Conservation (phyloP, 1,140 invertebrate genomes). For the Parapsyche elsis region DNA sequence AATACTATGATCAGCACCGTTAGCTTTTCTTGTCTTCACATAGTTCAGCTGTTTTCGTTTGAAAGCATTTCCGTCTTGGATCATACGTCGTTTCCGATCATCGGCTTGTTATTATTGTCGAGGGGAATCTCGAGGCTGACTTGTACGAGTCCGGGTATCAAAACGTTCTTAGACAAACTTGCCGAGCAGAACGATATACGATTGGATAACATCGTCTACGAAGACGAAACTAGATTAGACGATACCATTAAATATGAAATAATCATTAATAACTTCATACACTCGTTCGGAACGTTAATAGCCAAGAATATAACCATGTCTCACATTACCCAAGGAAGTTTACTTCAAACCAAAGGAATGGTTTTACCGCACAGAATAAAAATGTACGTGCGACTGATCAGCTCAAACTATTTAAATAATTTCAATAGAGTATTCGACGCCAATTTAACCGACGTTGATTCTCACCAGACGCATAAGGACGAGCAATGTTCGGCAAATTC, state of each 20-base stretch:
- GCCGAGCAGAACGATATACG: constrained; percentile 41
- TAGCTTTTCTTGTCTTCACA: constrained; percentile 44
- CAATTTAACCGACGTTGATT: constrained; percentile 17
- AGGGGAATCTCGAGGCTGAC: constrained; percentile 39
- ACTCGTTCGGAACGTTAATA: constrained; percentile 30
- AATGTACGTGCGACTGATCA: constrained; percentile 44
- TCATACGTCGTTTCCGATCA: constrained; percentile 45
- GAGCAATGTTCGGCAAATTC: no score
- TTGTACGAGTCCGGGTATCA: background rate
- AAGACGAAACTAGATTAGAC: background rate
- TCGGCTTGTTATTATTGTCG: constrained; percentile 43
- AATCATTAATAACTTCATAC: constrained; percentile 40
- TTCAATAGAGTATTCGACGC: constrained; percentile 41
- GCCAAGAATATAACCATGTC: constrained; percentile 17
- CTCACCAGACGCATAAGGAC: no score
- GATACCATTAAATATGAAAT: constrained; percentile 34
- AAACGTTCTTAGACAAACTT: constrained; percentile 38
- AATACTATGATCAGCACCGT: constrained; percentile 31
- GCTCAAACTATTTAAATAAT: constrained; percentile 44
- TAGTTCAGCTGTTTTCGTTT: constrained; percentile 36
- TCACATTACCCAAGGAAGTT: background rate
- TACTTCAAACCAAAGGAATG: constrained; percentile 34
- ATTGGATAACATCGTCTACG: constrained; percentile 32
- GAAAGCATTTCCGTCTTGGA: constrained; percentile 45
- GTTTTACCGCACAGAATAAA: constrained; percentile 41